Evolutionary conservation across 2,888 invertebrate genomes (phyloP), one percentile per base, ranked within the genome.

Genomic region (Eupeodes luniger): DNA sequence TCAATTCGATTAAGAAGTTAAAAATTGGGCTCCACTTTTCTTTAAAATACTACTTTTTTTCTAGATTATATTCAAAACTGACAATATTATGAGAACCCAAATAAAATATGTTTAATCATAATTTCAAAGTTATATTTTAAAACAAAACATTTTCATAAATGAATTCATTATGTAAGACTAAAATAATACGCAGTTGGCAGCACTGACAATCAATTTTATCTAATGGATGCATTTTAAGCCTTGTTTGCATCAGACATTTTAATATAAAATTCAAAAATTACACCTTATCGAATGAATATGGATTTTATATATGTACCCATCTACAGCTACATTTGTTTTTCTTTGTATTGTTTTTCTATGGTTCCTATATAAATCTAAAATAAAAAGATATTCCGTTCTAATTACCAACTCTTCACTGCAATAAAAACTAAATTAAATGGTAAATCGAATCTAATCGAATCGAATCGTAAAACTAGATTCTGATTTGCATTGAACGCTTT

Each of bases 371-470:
- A 72, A 81, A 6, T 19, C 4, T 27, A 27, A 40, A 40, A 40
- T 2, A 40, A 19, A 72, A 70, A 70, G 40, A 55, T 19, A 44
- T 80, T 85, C 59, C 69, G 59, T 85, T 85, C 80, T 88, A 85
- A 88, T 85, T 81, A 82, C 70, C 44, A 85, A 57, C 76, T 64
- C 47, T 51, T 51, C 4, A 4, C 5, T 14, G 14, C 12, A 16
- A 59, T 62, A 53, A 84, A 84, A 81, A 85, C 81, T 64, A 55
- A 85, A 88, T 88, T 85, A 78, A 88, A 88, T 78, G 78, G 78
- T 85, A 74, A 85, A 88, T 85, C 81, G 62, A n/a, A 12, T 53
- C 16, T 67, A 75, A 88, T 88, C 34, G 59, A 12, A 47, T 11
- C 47, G 11, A 75, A 81, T 85, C 81, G 57, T 88, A 59, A 88